Conservation (phyloP, 2,797 vertebrate genomes). For the Vespertilio murinus region DNA sequence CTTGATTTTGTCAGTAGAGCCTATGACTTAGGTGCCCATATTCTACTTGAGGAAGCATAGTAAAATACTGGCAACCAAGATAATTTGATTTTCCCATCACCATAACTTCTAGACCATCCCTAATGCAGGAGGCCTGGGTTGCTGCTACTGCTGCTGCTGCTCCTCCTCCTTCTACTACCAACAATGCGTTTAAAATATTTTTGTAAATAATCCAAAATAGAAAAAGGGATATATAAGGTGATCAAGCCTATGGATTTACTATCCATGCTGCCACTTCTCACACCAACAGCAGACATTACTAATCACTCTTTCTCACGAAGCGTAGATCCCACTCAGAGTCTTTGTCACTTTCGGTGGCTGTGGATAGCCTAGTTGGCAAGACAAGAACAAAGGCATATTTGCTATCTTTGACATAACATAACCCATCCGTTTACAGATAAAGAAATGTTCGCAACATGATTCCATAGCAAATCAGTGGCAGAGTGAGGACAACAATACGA, state of each 20-base stretch:
- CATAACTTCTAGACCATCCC: neutral
- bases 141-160: neutral
- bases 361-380: neutral
- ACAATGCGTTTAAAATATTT: neutral
- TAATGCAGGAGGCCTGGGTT: neutral
- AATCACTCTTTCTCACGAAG: neutral
- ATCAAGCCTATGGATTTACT: neutral
- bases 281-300: neutral
- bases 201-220: neutral
- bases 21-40: neutral
- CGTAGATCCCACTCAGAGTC: neutral
- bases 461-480: neutral
- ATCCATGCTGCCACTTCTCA: neutral
- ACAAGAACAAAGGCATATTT: neutral
- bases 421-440: neutral
- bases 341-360: neutral
- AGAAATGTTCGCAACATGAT: conserved; percentile 13
- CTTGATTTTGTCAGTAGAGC: conserved; percentile 14
- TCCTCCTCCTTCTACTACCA: neutral
- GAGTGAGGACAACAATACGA: neutral
- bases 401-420: neutral
- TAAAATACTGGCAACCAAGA: conserved; percentile 10
- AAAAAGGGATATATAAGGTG: neutral
- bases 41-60: conserved; percentile 12
- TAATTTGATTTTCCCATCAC: neutral